phyloP scores from a whole-genome alignment of 2,113 vertebrate genomes.

The human region GRCh38 chr6:93510501-93511000 shows the following conservation, averaged over 20 bases:
- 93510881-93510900: neutral
- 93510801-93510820: neutral
- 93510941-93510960: neutral
- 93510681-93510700: neutral
- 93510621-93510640: neutral
- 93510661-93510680: neutral
- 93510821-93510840: neutral
- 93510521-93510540: neutral
- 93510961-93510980: neutral
- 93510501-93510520: neutral
- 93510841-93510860: neutral
- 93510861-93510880: neutral
- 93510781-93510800: neutral
- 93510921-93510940: neutral
- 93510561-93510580: neutral
- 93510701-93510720: neutral
- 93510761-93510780: no score
- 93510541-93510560: neutral
- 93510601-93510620: neutral
- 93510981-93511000: neutral
- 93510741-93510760: neutral
- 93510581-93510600: neutral
- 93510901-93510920: neutral
- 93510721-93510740: neutral
- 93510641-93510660: neutral